Evolutionary conservation across 53 echinoderm and acorn worm genomes (phyloP).

Genomic region (Holothuria scabra): DNA sequence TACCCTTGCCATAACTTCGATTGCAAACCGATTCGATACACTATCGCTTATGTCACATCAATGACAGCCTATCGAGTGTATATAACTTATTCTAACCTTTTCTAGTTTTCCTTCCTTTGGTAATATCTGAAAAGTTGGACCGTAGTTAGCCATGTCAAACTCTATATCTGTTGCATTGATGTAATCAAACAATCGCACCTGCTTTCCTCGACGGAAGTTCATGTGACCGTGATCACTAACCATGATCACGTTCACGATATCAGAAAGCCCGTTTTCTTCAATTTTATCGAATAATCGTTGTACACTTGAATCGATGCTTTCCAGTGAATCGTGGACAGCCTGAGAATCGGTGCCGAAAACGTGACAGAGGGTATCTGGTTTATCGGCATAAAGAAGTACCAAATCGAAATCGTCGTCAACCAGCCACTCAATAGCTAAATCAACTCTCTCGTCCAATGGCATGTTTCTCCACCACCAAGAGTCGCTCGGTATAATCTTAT

Average conservation of each 20-base stretch:
- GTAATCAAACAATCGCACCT: slow-evolving; percentile 52
- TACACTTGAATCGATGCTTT: slow-evolving; percentile 13
- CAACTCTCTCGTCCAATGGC: slow-evolving; percentile 57
- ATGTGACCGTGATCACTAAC: slow-evolving; percentile 61
- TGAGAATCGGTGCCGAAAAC: slow-evolving; percentile 41
- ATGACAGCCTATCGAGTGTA: too few relatives aligned
- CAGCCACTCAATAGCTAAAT: slow-evolving; percentile 69
- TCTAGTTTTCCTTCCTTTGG: slow-evolving; percentile 64
- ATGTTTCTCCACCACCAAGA: slow-evolving; percentile 66
- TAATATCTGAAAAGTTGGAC: slow-evolving; percentile 46
- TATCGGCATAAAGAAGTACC: slow-evolving; percentile 48
- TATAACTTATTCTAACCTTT: slow-evolving; percentile 35
- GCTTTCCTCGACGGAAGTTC: slow-evolving; percentile 26
- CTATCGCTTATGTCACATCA: too few relatives aligned
- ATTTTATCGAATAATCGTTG: slow-evolving; percentile 36
- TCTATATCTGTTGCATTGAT: slow-evolving; percentile 52
- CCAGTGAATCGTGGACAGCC: slow-evolving; percentile 12
- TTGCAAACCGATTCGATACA: too few relatives aligned
- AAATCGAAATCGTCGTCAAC: slow-evolving; percentile 66
- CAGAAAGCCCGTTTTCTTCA: slow-evolving; percentile 52
- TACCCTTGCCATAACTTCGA: too few relatives aligned
- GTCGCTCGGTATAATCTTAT: slow-evolving; percentile 60
- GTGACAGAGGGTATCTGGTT: slow-evolving; percentile 56
- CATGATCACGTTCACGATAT: slow-evolving; percentile 55
- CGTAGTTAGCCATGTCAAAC: slow-evolving; percentile 56